Evolutionary conservation across 2,888 invertebrate genomes (phyloP).

Genomic region (Lomographa bimaculata): DNA sequence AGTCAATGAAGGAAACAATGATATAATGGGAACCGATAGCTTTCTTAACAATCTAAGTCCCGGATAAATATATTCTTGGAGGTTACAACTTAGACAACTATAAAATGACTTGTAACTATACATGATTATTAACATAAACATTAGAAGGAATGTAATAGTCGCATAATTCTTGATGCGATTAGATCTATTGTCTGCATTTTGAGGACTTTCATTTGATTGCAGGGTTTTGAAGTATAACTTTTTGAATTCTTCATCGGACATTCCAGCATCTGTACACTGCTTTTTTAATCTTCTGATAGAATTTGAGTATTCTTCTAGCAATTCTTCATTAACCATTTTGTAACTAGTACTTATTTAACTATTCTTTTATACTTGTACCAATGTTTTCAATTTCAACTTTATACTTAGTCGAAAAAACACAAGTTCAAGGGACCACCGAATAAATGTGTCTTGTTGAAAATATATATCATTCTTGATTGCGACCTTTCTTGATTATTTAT

Average conservation of each 20-base stretch:
- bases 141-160: slow-evolving; percentile 14
- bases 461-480: too few relatives aligned
- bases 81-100: slow-evolving; percentile 86
- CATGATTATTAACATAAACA: slow-evolving; percentile 41
- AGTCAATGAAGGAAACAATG: slow-evolving; percentile 88
- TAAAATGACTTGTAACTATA: slow-evolving; percentile 85
- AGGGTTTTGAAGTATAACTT: slow-evolving; percentile 78
- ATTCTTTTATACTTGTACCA: too few relatives aligned
- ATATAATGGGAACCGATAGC: slow-evolving; percentile 89
- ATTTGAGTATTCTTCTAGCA: slow-evolving; percentile 69
- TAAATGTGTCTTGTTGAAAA: too few relatives aligned
- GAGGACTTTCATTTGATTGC: slow-evolving; percentile 54
- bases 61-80: slow-evolving; percentile 92
- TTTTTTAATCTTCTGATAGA: slow-evolving; percentile 83
- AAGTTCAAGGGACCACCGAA: too few relatives aligned
- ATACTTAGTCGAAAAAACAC: too few relatives aligned
- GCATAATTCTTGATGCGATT: slow-evolving; percentile 9
- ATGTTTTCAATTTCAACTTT: too few relatives aligned
- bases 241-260: slow-evolving; percentile 85
- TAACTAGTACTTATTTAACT: too few relatives aligned
- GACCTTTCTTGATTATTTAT: too few relatives aligned
- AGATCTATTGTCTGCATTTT: not conserved
- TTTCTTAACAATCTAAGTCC: slow-evolving; percentile 89
- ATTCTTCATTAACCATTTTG: slow-evolving; percentile 45
- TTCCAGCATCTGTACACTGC: slow-evolving; percentile 82